Base-by-base conservation (phyloP, 92 coral and sea anemone species). In the Paragorgia papillata region DNA sequence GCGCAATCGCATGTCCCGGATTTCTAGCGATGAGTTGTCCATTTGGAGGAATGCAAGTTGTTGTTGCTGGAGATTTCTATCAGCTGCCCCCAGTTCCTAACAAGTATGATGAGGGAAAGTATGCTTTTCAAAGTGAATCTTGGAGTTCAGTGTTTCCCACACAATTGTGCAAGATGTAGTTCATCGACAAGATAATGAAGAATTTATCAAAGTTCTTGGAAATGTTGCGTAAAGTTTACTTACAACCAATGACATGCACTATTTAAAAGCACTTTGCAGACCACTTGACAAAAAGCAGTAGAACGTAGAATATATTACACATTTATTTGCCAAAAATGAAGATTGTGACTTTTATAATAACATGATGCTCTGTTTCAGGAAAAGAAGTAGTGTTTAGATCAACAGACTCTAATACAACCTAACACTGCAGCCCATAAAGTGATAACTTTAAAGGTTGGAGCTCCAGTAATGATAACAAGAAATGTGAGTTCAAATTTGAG, bases 11-110 rank as follows among this genome's bases (percentile, higher is more conserved):
- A n/a, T n/a, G n/a, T n/a, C n/a, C n/a, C n/a, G n/a, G n/a, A n/a
- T n/a, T n/a, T n/a, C n/a, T n/a, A n/a, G n/a, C n/a, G n/a, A n/a
- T n/a, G n/a, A 60, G 65, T 14, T 51, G 53, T 31, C 15, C 37
- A 0, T 85, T 88, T 78, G 92, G 92, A 33, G 82, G 87, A 9
- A 20, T 88, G 10, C 92, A 89, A 29, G 27, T 88, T 66, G 80
- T 89, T 27, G 87, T 74, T 13, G 66, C 75, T 67, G 89, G 92
- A 32, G 90, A 85, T 27, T 89, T 81, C 40, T 58, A 57, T 10
- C 87, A 88, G 67, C 67, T 85, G 7, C 88, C 88, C 28, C 93
- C 90, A 18, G 87, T 79, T 33, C 50, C 84, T 8, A 82, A 40
- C 78, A 31, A 39, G 4, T 13, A 44, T 0, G 87, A 65, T 6